phyloP scores from a whole-genome alignment of 2,888 invertebrate species.

The Xylota segnis region DNA sequence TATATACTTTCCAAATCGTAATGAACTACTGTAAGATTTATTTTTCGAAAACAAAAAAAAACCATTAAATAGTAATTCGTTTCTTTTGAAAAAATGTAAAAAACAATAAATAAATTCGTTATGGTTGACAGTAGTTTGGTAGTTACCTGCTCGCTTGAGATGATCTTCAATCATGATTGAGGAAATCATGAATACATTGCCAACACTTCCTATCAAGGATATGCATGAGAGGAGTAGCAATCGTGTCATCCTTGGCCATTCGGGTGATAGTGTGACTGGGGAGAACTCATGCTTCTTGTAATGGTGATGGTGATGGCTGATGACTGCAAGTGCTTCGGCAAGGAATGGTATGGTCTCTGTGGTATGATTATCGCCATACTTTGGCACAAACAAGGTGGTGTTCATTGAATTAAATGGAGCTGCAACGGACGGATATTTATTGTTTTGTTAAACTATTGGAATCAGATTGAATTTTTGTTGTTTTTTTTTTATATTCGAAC shows the following conservation, averaged over 20 bases:
- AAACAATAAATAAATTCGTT: background rate
- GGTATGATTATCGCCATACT: conserved; percentile 70
- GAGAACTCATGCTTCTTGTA: conserved; percentile 83
- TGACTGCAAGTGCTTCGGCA: conserved; percentile 72
- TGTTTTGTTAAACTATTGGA: too few relatives aligned
- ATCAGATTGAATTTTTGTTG: too few relatives aligned
- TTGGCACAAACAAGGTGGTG: conserved; percentile 75
- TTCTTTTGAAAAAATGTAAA: conserved; percentile 4
- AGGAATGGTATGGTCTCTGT: conserved; percentile 66
- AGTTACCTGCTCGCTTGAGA: conserved; percentile 87
- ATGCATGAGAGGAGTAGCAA: conserved; percentile 88
- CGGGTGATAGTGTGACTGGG: conserved; percentile 88
- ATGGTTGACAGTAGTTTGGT: too few relatives aligned
- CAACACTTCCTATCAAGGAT: conserved; percentile 89
- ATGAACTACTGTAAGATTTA: conserved; percentile 1
- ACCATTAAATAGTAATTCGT: too few relatives aligned
- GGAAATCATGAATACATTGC: conserved; percentile 91
- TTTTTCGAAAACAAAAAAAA: background rate
- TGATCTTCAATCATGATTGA: conserved; percentile 90
- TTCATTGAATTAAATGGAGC: conserved; percentile 61
- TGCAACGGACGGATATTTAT: background rate
- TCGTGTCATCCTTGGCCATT: conserved; percentile 89
- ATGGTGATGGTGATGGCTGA: conserved; percentile 73
- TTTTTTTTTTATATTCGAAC: too few relatives aligned
- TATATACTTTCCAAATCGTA: conserved; percentile 7